Conservation (phyloP, 2,888 invertebrate genomes). For the Hyposoter dolosus region DNA sequence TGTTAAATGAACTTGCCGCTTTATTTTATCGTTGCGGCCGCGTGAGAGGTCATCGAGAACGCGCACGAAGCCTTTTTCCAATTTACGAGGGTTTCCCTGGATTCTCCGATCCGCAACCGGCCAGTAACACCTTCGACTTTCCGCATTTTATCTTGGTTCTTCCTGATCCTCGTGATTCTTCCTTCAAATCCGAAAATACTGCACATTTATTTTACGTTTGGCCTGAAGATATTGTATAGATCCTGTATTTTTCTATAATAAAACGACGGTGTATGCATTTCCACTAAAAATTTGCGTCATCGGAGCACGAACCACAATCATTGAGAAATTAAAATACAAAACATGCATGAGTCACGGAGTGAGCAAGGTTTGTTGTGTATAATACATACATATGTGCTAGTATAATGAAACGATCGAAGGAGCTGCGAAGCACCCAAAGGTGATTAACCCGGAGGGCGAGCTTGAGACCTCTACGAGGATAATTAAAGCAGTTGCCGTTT, state of each 20-base stretch:
- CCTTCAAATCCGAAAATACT: conserved; percentile 33
- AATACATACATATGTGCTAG: conserved; percentile 32
- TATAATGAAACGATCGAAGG: conserved; percentile 63
- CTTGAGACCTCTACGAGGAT: conserved; percentile 72
- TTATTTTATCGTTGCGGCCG: conserved; percentile 80
- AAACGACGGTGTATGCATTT: conserved; percentile 41
- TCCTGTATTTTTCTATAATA: conserved; percentile 49
- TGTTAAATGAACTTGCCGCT: conserved; percentile 83
- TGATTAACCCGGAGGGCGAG: conserved; percentile 72
- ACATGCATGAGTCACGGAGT: conserved; percentile 42
- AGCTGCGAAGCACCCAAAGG: conserved; percentile 64
- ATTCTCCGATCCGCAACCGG: conserved; percentile 70
- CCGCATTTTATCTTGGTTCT: conserved; percentile 38
- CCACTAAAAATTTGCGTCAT: not conserved
- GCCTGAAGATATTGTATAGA: conserved; percentile 8
- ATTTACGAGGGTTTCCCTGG: conserved; percentile 78
- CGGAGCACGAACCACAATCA: conserved; percentile 7
- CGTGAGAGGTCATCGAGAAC: conserved; percentile 77
- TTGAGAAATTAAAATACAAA: conserved; percentile 41
- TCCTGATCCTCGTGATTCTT: conserved; percentile 55
- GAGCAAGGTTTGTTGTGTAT: conserved; percentile 51
- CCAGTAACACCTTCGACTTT: conserved; percentile 64
- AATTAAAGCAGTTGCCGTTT: conserved; percentile 79
- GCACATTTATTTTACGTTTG: conserved; percentile 47
- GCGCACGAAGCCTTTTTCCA: conserved; percentile 68